Conservation (phyloP, 2,797 vertebrate species). For the Muraenolepis orangiensis region DNA sequence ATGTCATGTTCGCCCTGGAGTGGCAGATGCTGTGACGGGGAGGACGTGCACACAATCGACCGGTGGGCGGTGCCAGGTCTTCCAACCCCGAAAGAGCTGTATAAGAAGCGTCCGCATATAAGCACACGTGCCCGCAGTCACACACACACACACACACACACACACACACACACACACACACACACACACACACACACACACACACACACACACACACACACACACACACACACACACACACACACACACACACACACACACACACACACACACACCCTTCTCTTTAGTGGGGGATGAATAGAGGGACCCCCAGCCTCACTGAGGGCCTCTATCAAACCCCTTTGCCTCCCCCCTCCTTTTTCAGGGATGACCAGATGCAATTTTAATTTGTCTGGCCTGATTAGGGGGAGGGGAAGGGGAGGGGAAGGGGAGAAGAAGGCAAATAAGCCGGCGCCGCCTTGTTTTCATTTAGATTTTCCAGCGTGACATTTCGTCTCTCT, state of each 20-base stretch:
- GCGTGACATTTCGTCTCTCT: constrained; percentile 48
- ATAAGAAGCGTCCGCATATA: constrained; percentile 1
- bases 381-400: constrained; percentile 9
- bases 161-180: constrained; percentile 2
- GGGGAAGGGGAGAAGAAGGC: constrained; percentile 16
- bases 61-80: background rate
- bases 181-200: background rate
- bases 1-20: constrained; percentile 90
- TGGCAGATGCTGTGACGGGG: constrained; percentile 91
- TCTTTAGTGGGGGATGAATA: background rate
- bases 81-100: background rate
- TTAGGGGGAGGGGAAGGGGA: constrained; percentile 13
- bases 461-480: constrained; percentile 48
- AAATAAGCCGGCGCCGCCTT: constrained; percentile 61
- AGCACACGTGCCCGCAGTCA: background rate
- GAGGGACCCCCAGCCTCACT: background rate
- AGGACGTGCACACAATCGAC: constrained; percentile 25
- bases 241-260: background rate
- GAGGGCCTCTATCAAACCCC: constrained; percentile 3
- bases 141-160: constrained; percentile 8
- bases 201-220: background rate
- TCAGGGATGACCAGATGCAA: background rate
- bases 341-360: constrained; percentile 14
- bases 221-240: constrained; percentile 5
- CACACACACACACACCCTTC: background rate